These are phyloP conservation scores for Drosophila imparisetae DNA, from an alignment of 2,888 invertebrate species.

Conservation along the genomic window DNA sequence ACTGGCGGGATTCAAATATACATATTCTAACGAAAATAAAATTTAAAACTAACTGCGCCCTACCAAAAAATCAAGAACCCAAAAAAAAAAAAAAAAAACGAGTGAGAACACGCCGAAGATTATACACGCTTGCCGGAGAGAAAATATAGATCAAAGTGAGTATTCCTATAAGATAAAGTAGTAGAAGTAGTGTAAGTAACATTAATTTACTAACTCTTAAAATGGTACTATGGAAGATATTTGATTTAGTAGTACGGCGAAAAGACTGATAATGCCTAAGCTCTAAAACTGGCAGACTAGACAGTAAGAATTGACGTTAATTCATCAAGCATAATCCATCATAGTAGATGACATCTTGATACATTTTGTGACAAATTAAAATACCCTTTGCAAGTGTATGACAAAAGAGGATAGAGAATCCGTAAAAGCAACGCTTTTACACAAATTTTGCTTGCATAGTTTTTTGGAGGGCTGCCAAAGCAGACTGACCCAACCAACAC, in stretches of 20 bases:
- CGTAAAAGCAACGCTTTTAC: constrained; percentile 25
- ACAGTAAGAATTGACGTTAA: not conserved
- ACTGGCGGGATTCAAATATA: constrained; percentile 67
- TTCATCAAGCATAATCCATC: not conserved
- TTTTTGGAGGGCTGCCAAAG: constrained; percentile 41
- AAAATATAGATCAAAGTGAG: not conserved
- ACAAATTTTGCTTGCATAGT: constrained; percentile 38
- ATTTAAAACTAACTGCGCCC: constrained; percentile 65
- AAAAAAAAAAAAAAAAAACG: not conserved
- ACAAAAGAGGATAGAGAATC: not conserved
- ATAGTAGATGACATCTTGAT: not conserved
- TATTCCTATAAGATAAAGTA: not conserved
- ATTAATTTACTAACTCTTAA: not conserved
- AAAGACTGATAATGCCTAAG: not conserved
- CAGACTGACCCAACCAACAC: constrained; percentile 65
- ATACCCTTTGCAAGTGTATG: not conserved
- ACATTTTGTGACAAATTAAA: not conserved
- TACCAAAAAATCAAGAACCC: constrained; percentile 43
- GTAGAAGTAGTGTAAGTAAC: not conserved
- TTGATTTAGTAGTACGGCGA: not conserved
- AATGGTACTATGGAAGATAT: not conserved
- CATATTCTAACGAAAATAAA: constrained; percentile 59
- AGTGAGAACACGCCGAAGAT: not conserved
- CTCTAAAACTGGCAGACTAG: not conserved
- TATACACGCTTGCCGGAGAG: not conserved